Evolutionary conservation across 2,888 invertebrate species (phyloP), one percentile per base, ranked within the genome.

Genomic region (Spicauda simplicius): DNA sequence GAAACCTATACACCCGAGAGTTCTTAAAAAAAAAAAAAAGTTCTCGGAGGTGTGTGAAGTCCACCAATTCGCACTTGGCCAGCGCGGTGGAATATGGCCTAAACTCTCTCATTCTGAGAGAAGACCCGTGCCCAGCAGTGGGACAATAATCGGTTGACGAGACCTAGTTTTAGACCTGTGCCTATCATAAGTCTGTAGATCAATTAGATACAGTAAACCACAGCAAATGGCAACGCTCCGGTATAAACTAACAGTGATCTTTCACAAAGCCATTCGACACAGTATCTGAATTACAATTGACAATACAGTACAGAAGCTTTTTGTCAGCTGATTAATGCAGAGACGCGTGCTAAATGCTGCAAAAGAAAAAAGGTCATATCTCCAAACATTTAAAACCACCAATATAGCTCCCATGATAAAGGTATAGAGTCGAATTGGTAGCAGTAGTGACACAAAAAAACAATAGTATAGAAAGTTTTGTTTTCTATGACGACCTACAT

Each of bases 381-480:
- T 58, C 18, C n/a, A 4, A 16, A 16, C 10, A 16, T 25, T 52
- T 25, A 6, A 2, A 18, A 10, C 53, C 16, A 18, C 58, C 18
- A 64, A 25, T 52, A 18, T 58, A n/a, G 25, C 7, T 25, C 52
- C 25, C 58, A 37, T 41, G 6, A 6, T 14, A 5, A 37, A 25
- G 16, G 6, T 6, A 52, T 37, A 14, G 25, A 4, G 2, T 8
- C 8, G 14, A 52, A 58, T 52, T 37, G n/a, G 7, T 5, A 8
- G 0, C n/a, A n/a, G 2, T 11, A 64, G 33, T 64, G 64, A 57
- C 64, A 64, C 64, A 64, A 64, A 64, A 64, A 64, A 25, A 53
- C 64, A 53, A 64, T 64, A 33, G 64, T 58, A 53, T 64, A 64
- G 64, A 64, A 64, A 64, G 64, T 64, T 64, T 58, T 64, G 58